phyloP scores from a whole-genome alignment of 2,888 invertebrate genomes.

The Geophilus truncorum region DNA sequence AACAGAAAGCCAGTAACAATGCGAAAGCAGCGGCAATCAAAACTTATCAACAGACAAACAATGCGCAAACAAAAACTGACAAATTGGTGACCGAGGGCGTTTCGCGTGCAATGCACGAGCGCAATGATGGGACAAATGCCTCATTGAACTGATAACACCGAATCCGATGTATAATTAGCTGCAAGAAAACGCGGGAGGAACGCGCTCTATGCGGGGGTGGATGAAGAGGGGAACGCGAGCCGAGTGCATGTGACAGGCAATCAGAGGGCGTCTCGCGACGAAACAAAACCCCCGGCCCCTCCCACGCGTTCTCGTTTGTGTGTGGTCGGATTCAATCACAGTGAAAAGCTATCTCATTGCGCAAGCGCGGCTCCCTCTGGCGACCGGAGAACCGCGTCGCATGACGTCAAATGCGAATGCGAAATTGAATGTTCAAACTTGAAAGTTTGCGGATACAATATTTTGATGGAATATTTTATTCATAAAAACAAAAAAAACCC shows the following conservation, averaged over 20 bases:
- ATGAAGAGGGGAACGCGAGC: neutral
- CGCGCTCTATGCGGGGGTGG: neutral
- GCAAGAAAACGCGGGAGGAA: neutral
- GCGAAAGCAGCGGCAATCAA: too few relatives aligned
- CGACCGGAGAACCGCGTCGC: conserved; percentile 10
- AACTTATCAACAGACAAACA: neutral
- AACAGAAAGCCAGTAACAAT: too few relatives aligned
- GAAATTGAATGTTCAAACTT: neutral
- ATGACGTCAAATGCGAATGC: neutral
- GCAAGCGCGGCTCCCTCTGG: conserved; percentile 8
- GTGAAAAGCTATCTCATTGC: conserved; percentile 20
- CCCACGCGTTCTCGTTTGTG: conserved; percentile 16
- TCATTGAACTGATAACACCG: conserved; percentile 12
- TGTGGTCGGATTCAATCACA: conserved; percentile 20
- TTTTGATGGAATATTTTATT: neutral
- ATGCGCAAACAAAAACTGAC: neutral
- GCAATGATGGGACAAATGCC: conserved; percentile 16
- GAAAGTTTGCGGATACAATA: neutral
- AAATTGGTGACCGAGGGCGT: neutral
- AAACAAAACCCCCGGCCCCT: conserved; percentile 16
- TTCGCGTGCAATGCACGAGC: neutral
- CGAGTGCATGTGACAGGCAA: conserved; percentile 20
- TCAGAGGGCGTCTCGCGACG: conserved; percentile 20
- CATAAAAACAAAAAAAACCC: neutral
- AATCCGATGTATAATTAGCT: conserved; percentile 14